Conservation (phyloP, 2,888 invertebrate species). For the Amphimallon solstitiale region DNA sequence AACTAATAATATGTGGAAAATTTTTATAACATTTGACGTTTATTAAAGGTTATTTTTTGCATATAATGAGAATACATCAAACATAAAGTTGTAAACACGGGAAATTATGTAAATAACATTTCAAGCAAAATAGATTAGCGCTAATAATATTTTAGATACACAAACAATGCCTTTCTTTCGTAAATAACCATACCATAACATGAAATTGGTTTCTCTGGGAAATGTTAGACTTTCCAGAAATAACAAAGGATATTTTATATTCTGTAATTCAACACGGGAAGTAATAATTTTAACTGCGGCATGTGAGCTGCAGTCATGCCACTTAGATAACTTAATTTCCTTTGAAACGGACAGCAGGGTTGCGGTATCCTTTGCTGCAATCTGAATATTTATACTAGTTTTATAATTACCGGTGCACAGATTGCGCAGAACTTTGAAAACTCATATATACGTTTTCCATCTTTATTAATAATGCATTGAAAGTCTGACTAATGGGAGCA, state of each 20-base stretch:
- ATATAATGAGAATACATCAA: too few relatives aligned
- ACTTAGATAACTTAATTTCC: conserved; percentile 56
- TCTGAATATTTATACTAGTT: conserved; percentile 51
- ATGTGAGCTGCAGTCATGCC: conserved; percentile 53
- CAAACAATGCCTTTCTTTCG: too few relatives aligned
- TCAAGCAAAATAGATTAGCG: too few relatives aligned
- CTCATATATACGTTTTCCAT: background rate
- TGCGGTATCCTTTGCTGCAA: conserved; percentile 49
- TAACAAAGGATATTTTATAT: background rate
- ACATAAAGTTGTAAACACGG: too few relatives aligned
- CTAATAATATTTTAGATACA: too few relatives aligned
- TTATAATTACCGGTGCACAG: conserved; percentile 44
- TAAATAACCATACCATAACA: too few relatives aligned
- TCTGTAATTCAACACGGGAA: conserved; percentile 36
- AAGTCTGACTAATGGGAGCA: background rate
- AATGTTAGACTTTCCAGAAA: background rate
- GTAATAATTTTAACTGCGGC: conserved; percentile 49
- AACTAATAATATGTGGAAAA: too few relatives aligned
- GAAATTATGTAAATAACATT: too few relatives aligned
- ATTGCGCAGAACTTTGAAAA: background rate
- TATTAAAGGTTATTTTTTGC: too few relatives aligned
- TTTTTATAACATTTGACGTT: too few relatives aligned
- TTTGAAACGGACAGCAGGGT: conserved; percentile 52
- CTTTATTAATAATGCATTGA: conserved; percentile 1
- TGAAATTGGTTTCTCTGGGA: too few relatives aligned